Conservation (phyloP, 2,113 vertebrate species). For the Caranx melampygus region DNA sequence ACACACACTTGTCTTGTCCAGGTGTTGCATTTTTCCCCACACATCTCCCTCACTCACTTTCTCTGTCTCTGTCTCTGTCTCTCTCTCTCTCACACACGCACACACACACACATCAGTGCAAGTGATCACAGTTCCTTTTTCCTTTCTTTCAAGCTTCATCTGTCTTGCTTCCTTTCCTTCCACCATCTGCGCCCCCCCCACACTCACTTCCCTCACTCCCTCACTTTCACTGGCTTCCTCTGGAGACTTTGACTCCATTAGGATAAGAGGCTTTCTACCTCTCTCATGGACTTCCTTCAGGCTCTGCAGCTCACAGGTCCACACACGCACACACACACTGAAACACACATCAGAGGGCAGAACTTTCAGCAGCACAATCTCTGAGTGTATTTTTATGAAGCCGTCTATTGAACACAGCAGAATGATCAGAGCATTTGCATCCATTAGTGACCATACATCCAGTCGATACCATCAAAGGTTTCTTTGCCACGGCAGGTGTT, state of each 20-base stretch:
- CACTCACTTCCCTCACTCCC: background rate
- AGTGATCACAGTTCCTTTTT: background rate
- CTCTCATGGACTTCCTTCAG: constrained; percentile 30
- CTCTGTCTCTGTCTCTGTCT: background rate
- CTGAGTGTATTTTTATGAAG: constrained; percentile 22
- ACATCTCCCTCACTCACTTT: background rate
- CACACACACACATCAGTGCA: background rate
- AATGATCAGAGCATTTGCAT: background rate
- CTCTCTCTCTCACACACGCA: background rate
- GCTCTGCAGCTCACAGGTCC: constrained; percentile 21
- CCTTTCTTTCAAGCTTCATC: background rate
- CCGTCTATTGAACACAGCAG: background rate
- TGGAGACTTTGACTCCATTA: constrained; percentile 61
- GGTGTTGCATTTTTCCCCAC: background rate
- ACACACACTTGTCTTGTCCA: background rate
- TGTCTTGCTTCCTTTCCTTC: background rate
- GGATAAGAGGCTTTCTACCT: constrained; percentile 51
- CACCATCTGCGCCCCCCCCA: background rate
- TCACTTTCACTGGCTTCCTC: constrained; percentile 22
- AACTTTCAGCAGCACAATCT: background rate
- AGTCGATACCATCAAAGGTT: background rate
- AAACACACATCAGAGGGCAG: constrained; percentile 3
- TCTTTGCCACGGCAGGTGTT: background rate
- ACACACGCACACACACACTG: background rate
- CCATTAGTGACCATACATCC: constrained; percentile 13